phyloP scores from a whole-genome alignment of 2,888 invertebrate species.

The Cryptus viduatorius region DNA sequence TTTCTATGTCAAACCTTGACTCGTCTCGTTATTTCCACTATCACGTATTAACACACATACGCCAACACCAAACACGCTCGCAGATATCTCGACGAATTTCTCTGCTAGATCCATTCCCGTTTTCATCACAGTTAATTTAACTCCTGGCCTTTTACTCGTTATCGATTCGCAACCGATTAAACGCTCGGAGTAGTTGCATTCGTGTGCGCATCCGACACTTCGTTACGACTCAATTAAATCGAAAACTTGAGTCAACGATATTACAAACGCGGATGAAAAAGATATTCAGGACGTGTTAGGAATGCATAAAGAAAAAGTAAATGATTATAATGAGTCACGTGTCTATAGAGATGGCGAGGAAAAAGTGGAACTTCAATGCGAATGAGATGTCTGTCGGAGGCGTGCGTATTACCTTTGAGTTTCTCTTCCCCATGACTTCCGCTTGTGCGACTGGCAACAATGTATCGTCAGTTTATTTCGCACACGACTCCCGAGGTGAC shows the following conservation, averaged over 20 bases:
- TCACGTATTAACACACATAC: background rate
- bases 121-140: no score
- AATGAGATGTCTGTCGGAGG: background rate
- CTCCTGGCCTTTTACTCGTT: background rate
- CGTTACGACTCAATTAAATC: background rate
- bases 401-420: constrained; percentile 8
- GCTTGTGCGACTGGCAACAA: background rate
- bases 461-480: constrained; percentile 8
- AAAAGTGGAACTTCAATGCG: background rate
- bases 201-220: background rate
- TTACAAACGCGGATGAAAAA: background rate
- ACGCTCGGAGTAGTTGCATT: background rate
- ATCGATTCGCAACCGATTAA: background rate
- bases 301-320: background rate
- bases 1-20: background rate
- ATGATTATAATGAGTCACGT: constrained; percentile 6
- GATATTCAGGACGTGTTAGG: background rate
- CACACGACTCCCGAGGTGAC: background rate
- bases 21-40: background rate
- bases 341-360: background rate
- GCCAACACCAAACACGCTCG: no score
- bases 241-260: background rate
- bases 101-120: no score
- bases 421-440: background rate
- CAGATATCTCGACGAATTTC: no score